Percentiles rank a stretch among this genome's conserved stretches.
Conservation (phyloP, 2,113 vertebrate genomes). For the Triplophysa rosa region DNA sequence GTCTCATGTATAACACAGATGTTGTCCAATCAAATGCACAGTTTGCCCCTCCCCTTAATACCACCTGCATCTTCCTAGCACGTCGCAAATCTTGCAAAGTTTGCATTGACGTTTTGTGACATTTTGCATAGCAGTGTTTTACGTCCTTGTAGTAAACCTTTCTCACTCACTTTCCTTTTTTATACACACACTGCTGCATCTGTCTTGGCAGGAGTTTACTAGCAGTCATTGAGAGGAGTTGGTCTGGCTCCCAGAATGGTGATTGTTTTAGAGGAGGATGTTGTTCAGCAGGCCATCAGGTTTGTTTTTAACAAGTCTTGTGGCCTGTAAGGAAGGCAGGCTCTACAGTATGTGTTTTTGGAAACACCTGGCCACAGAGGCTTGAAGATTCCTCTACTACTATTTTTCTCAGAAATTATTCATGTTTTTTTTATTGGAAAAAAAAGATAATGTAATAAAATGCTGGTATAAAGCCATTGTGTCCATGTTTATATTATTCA, state of each 20-base stretch:
- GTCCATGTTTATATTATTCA: slow-evolving; percentile 1
- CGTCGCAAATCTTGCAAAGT: no score
- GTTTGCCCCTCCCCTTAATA: no score
- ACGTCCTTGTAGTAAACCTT: not conserved
- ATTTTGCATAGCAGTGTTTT: slow-evolving; percentile 11
- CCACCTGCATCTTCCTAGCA: no score
- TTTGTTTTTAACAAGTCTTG: slow-evolving; percentile 49
- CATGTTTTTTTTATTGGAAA: no score
- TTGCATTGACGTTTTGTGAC: not conserved
- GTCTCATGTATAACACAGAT: no score
- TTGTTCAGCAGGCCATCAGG: slow-evolving; percentile 54
- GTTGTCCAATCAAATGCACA: no score
- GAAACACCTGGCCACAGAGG: slow-evolving; percentile 47
- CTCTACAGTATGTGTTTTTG: slow-evolving; percentile 51
- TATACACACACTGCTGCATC: slow-evolving; percentile 35
- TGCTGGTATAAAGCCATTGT: slow-evolving; percentile 22
- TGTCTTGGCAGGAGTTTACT: slow-evolving; percentile 46
- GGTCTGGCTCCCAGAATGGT: slow-evolving; percentile 35
- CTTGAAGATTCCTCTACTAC: slow-evolving; percentile 28
- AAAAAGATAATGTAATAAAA: not conserved
- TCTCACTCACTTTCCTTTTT: slow-evolving; percentile 2
- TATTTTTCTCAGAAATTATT: not conserved
- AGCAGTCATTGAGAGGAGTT: slow-evolving; percentile 52
- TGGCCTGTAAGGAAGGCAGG: slow-evolving; percentile 23
- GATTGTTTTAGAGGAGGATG: slow-evolving; percentile 37